Evolutionary conservation across 2,113 vertebrate species (phyloP), one percentile per base, ranked within the genome.

Genomic region (Peucedramus taeniatus): DNA sequence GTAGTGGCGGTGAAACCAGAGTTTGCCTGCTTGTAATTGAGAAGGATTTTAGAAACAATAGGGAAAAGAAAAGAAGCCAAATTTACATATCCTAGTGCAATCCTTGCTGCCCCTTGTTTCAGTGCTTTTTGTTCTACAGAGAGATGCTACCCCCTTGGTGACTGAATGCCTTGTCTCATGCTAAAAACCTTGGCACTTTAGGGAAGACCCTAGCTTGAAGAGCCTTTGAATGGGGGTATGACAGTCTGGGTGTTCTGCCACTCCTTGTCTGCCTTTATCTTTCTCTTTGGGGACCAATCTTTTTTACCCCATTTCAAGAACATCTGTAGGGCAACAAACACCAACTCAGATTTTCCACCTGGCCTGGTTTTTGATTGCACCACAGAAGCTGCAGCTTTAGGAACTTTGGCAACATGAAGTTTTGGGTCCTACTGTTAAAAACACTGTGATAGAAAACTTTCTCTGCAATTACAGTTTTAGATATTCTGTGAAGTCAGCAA

Each of bases 401-500:
- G 80, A 89, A n/a, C 21, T 89, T 75, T 16, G 44, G 44, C 54
- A 42, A 15, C 16, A 13, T 81, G 31, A 89, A 89, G 39, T 17
- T 74, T 83, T 75, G 37, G 19, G 51, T 82, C 24, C 60, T 89
- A 30, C 13, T 78, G 42, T 78, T 84, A 37, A 3, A 91, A 94
- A 92, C 27, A 37, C 33, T 1, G 13, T 64, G 31, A 54, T 7
- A 33, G 61, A 76, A 94, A 76, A 33, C 30, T 59, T 79, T 13
- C 23, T 89, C 61, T 91, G 54, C 54, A 88, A 54, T n/a, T 85
- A 28, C 8, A 69, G 11, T 87, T 89, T 87, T 71, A 82, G 53
- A 39, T 90, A 53, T 59, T 91, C 44, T 69, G 72, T 89, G 70
- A 91, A 94, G 54, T 89, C 89, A 85, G 91, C 69, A 89, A 83